Evolutionary conservation across 2,888 invertebrate species (phyloP).

Genomic region (Gnatocerus cornutus): DNA sequence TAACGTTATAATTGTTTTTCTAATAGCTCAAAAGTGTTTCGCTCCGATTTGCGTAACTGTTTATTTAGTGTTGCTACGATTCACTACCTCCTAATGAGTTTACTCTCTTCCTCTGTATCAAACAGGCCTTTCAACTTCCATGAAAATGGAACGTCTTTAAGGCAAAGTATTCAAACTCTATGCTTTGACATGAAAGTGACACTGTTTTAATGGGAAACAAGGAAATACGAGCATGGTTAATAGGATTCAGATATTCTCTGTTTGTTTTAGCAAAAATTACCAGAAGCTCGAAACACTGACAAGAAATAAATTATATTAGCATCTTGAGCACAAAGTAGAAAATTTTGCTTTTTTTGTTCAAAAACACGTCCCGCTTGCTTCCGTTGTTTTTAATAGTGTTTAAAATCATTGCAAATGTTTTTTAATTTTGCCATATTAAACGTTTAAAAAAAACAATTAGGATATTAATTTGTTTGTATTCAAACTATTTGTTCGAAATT

Average conservation of each 20-base stretch:
- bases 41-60: slow-evolving; percentile 39
- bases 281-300: not conserved
- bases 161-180: slow-evolving; percentile 5
- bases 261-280: not conserved
- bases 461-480: too few species aligned
- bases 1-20: slow-evolving; percentile 49
- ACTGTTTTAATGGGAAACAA: slow-evolving; percentile 17
- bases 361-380: too few species aligned
- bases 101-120: slow-evolving; percentile 22
- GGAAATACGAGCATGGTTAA: not conserved
- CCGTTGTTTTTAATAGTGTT: too few species aligned
- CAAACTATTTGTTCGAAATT: too few species aligned
- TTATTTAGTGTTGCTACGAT: slow-evolving; percentile 40
- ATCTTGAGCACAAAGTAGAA: too few species aligned
- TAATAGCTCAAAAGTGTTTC: slow-evolving; percentile 46
- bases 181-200: slow-evolving; percentile 17
- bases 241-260: not conserved
- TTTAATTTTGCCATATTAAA: too few species aligned
- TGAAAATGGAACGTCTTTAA: slow-evolving; percentile 8
- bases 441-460: too few species aligned
- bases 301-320: too few species aligned
- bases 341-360: too few species aligned
- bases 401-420: too few species aligned
- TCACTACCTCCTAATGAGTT: slow-evolving; percentile 38
- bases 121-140: slow-evolving; percentile 5